These are phyloP conservation scores for Lucinisca nassula DNA, from an alignment of 2,888 invertebrate genomes.

Conservation along the genomic window DNA sequence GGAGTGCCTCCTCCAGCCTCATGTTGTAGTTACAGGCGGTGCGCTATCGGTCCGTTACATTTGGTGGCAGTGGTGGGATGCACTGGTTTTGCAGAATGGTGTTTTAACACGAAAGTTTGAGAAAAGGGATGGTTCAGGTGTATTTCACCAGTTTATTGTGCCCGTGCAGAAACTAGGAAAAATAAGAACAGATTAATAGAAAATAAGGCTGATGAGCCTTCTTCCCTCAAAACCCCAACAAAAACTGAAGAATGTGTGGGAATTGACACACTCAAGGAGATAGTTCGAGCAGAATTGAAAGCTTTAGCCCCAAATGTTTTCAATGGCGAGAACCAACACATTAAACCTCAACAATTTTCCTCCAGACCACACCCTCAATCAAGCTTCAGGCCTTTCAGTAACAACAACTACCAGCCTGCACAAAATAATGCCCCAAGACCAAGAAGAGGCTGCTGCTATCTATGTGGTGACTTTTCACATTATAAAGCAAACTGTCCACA, in stretches of 20 bases:
- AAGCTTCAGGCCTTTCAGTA: neutral
- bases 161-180: slow-evolving; percentile 1
- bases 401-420: neutral
- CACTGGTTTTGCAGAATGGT: no score
- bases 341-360: neutral
- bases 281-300: slow-evolving; percentile 17
- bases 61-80: no score
- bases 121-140: no score
- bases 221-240: neutral
- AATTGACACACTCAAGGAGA: slow-evolving; percentile 9
- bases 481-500: slow-evolving; percentile 24
- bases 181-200: slow-evolving; percentile 20
- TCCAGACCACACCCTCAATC: neutral
- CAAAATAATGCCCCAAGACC: neutral
- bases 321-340: no score
- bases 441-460: slow-evolving; percentile 20
- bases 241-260: neutral
- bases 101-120: no score
- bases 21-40: no score
- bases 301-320: neutral
- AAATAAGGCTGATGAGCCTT: neutral
- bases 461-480: slow-evolving; percentile 34
- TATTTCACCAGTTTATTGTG: no score
- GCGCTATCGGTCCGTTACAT: no score
- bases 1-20: no score